A percentile compares a stretch with the other conserved stretches of the same genome.
Evolutionary conservation across 1,140 invertebrate species (phyloP).

Genomic region (Ostrea edulis): DNA sequence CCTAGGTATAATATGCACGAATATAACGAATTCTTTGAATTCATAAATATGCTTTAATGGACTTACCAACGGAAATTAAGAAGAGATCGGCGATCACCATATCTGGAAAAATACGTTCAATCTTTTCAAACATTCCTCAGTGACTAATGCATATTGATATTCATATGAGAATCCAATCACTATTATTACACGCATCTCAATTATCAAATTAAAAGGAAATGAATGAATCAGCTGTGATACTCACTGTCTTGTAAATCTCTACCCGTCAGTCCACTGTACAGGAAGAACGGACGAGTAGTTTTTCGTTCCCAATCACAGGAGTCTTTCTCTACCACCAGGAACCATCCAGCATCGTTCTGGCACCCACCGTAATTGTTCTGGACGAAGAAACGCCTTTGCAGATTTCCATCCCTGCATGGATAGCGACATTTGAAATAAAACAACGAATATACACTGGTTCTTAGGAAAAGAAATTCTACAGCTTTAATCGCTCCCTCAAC

Average conservation of each 20-base stretch:
- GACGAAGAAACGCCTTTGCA: constrained; percentile 45
- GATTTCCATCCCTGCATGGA: constrained; percentile 29
- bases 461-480: too few relatives aligned
- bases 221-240: background rate
- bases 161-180: background rate
- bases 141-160: background rate
- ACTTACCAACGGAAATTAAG: background rate
- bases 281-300: constrained; percentile 44
- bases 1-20: too few relatives aligned
- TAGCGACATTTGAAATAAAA: background rate
- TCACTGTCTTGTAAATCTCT: constrained; percentile 34
- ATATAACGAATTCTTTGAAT: too few relatives aligned
- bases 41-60: background rate
- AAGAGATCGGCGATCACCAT: background rate
- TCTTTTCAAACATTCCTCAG: background rate
- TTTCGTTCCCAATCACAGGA: constrained; percentile 45
- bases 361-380: constrained; percentile 50
- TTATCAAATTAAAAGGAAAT: background rate
- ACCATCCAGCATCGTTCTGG: constrained; percentile 48
- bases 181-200: background rate
- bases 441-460: too few relatives aligned
- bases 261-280: constrained; percentile 42
- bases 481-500: too few relatives aligned
- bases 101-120: background rate
- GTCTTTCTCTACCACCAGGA: constrained; percentile 39